Conservation (phyloP, 2,888 invertebrate genomes). For the Melikaiella ostensackeni region DNA sequence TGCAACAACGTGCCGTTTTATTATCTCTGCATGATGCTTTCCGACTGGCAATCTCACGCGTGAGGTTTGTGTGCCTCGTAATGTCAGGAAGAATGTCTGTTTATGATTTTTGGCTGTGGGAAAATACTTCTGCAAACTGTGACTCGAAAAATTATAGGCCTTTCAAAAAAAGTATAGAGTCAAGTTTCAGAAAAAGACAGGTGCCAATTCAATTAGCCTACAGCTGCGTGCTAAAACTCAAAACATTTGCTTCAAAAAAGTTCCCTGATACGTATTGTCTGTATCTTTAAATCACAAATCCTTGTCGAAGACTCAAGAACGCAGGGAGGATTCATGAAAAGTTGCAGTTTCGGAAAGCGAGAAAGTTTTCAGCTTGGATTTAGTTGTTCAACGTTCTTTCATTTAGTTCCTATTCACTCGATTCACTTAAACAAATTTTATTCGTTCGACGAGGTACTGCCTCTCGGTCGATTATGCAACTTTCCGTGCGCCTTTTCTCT, state of each 20-base stretch:
- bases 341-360: conserved; percentile 37
- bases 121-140: not conserved
- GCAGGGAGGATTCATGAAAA: conserved; percentile 5
- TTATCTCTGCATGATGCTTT: conserved; percentile 41
- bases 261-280: not conserved
- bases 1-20: conserved; percentile 55
- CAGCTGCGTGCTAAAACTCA: too few relatives aligned
- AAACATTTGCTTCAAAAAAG: not conserved
- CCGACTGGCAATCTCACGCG: conserved; percentile 14
- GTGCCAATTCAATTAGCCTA: not conserved
- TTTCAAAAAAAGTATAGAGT: not conserved
- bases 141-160: not conserved
- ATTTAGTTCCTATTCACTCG: conserved; percentile 64
- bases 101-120: conserved; percentile 37
- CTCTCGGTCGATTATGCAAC: conserved; percentile 66
- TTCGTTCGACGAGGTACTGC: conserved; percentile 61
- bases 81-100: conserved; percentile 30
- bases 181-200: not conserved
- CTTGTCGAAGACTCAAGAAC: conserved; percentile 7
- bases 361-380: conserved; percentile 67
- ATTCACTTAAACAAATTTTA: conserved; percentile 70
- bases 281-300: not conserved
- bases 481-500: conserved; percentile 43
- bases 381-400: conserved; percentile 57
- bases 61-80: conserved; percentile 15